Evolutionary conservation across 2,797 vertebrate genomes (phyloP).

Genomic region (Anniella stebbinsi): DNA sequence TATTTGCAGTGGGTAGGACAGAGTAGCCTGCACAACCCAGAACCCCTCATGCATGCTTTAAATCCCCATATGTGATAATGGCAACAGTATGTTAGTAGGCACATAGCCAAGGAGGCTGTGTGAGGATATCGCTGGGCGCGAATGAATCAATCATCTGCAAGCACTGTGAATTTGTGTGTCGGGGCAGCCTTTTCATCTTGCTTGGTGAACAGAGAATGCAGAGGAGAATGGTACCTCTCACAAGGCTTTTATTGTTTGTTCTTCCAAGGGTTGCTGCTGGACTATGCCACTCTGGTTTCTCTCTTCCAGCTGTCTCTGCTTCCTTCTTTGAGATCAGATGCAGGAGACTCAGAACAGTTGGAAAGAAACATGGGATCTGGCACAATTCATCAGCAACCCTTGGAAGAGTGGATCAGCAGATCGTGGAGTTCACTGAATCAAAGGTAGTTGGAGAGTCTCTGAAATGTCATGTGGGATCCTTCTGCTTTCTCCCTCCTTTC

Average conservation of each 20-base stretch:
- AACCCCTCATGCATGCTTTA: neutral
- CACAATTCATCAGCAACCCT: slow-evolving; percentile 76
- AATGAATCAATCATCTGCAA: neutral
- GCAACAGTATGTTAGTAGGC: too few species aligned
- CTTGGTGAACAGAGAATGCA: neutral
- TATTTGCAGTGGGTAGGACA: too few species aligned
- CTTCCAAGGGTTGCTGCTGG: slow-evolving; percentile 77
- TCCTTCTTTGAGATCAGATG: slow-evolving; percentile 80
- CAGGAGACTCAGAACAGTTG: slow-evolving; percentile 79
- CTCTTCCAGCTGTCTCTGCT: slow-evolving; percentile 79
- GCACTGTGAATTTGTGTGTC: neutral
- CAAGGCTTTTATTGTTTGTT: slow-evolving; percentile 66
- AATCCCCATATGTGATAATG: neutral
- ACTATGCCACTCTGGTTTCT: slow-evolving; percentile 78
- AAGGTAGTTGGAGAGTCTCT: slow-evolving; percentile 75
- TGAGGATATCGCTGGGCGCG: neutral
- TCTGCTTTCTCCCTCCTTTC: slow-evolving; percentile 7
- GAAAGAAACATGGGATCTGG: slow-evolving; percentile 76
- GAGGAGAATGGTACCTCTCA: slow-evolving; percentile 57
- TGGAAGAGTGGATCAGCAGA: slow-evolving; percentile 69
- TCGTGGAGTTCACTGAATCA: slow-evolving; percentile 67
- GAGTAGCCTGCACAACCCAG: neutral
- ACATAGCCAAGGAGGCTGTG: neutral
- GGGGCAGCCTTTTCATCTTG: neutral
- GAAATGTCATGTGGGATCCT: neutral